phyloP scores from a whole-genome alignment of 2,888 invertebrate genomes.

The Zhuqinia jingwanae region DNA sequence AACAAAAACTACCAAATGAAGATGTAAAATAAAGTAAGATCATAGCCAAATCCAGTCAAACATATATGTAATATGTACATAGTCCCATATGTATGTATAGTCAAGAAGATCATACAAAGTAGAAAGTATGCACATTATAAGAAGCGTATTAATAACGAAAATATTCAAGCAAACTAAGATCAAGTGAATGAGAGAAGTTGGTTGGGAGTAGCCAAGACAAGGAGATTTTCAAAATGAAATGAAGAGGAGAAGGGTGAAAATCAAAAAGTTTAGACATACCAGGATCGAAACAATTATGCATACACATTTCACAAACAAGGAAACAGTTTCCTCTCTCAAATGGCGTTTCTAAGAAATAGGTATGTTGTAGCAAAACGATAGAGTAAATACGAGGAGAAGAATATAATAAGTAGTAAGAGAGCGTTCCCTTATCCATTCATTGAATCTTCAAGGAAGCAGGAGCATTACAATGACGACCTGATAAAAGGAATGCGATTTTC shows the following conservation, averaged over 20 bases:
- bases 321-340: not conserved
- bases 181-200: not conserved
- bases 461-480: conserved; percentile 1
- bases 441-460: not conserved
- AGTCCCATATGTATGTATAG: no score
- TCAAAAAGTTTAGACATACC: conserved; percentile 3
- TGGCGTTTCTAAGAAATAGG: no score
- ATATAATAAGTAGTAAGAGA: not conserved
- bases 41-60: not conserved
- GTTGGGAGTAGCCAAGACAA: not conserved
- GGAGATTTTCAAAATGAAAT: not conserved
- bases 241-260: conserved; percentile 1
- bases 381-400: not conserved
- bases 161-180: not conserved
- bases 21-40: not conserved
- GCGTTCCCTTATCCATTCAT: conserved; percentile 3
- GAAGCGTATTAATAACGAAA: no score
- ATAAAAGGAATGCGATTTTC: conserved; percentile 43
- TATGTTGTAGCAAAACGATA: not conserved
- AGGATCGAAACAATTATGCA: conserved; percentile 9
- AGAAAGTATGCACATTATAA: no score
- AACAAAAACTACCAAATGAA: not conserved
- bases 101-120: no score
- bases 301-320: not conserved
- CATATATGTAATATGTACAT: not conserved